phyloP scores from a whole-genome alignment of 1,140 invertebrate genomes.

The Euura saliciscinereae region DNA sequence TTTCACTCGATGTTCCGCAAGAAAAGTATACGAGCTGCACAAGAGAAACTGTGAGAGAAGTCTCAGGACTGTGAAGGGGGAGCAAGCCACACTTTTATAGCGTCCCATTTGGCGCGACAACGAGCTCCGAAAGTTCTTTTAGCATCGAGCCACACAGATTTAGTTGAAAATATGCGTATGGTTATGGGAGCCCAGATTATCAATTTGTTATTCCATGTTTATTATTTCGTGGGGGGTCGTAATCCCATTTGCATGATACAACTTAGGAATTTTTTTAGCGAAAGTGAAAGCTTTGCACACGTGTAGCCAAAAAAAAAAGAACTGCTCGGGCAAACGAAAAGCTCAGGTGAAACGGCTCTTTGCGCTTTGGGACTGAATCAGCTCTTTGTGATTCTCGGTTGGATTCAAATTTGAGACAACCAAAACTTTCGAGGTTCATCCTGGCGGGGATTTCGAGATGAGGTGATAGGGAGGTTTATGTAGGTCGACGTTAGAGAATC shows the following conservation, averaged over 20 bases:
- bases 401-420: neutral
- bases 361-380: neutral
- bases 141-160: constrained; percentile 54
- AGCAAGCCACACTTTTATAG: constrained; percentile 52
- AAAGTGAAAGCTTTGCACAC: too few relatives aligned
- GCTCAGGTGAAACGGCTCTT: too few relatives aligned
- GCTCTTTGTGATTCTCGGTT: neutral
- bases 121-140: constrained; percentile 60
- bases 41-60: neutral
- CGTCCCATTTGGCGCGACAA: constrained; percentile 61
- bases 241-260: neutral
- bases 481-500: constrained; percentile 20
- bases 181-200: constrained; percentile 58
- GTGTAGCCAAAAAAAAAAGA: too few relatives aligned
- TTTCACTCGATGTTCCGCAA: too few relatives aligned
- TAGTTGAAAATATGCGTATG: constrained; percentile 51
- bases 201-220: constrained; percentile 58
- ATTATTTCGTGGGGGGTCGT: constrained; percentile 41
- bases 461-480: constrained; percentile 32
- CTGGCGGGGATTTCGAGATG: constrained; percentile 26
- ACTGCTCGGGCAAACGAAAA: too few relatives aligned
- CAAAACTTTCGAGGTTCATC: constrained; percentile 8
- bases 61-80: constrained; percentile 6
- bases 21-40: neutral
- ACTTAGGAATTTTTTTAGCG: neutral